Base-by-base conservation (phyloP, 2,113 vertebrate species). In the Microcebus jonahi region DNA sequence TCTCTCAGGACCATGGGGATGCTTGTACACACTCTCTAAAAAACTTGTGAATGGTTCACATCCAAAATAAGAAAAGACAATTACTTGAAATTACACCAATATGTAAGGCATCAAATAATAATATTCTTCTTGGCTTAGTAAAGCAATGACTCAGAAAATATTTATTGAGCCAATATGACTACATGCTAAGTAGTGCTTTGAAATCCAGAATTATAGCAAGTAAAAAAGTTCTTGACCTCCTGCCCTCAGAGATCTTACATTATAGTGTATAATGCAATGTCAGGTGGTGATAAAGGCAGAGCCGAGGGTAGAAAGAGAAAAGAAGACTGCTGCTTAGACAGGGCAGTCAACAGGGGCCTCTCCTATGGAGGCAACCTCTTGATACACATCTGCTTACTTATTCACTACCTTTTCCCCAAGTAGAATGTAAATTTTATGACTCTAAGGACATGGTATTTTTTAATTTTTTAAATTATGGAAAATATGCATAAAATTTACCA, bases 61-160 rank as follows among this genome's bases (percentile, higher is more conserved):
- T 71, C 11, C 82, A 59, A 92, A 95, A 80, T 57, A 89, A 77
- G 34, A 36, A 57, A 59, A 75, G 31, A 84, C 18, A 39, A 71
- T 70, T 34, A 25, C 42, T 82, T 75, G 57, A 97, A 89, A 91
- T 70, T 36, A 90, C 67, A 85, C 71, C 67, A 94, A 68, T 63
- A 87, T 71, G 23, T 27, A 76, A 57, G n/a, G 25, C 36, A 73
- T 50, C 12, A 34, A 76, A 67, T 67, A 94, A 53, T 87, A n/a
- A 31, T 36, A 90, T 50, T 85, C 55, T 87, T 65, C 21, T 88
- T 83, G 36, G 21, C 21, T 91, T 77, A 90, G 45, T 70, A n/a
- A 61, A 61, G 10, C 4, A 45, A 27, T 83, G 73, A 65, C 25
- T 82, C 36, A 34, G 34, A 55, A 71, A 88, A 45, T 77, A 91